phyloP scores from a whole-genome alignment of 2,888 invertebrate genomes.

The Latrodectus elegans region DNA sequence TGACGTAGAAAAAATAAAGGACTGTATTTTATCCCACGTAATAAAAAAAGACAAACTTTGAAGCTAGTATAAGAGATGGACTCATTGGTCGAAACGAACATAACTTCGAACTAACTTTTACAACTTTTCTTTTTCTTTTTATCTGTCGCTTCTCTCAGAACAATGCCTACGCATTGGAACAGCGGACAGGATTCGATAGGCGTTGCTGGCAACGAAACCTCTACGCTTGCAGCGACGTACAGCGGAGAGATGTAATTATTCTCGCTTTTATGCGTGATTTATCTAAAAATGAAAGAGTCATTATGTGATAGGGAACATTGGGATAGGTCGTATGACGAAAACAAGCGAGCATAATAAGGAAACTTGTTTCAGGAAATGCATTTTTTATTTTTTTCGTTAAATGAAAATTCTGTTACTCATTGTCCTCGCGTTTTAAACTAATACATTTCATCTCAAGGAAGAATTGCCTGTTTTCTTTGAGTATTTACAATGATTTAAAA shows the following conservation, averaged over 20 bases:
- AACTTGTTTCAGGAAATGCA: too few relatives aligned
- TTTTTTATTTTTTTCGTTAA: too few relatives aligned
- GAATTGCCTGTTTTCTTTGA: too few relatives aligned
- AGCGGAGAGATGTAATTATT: constrained; percentile 25
- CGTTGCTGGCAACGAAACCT: not conserved
- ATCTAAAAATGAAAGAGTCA: constrained; percentile 32
- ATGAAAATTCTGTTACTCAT: too few relatives aligned
- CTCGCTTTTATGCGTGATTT: constrained; percentile 34
- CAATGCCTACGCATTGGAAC: not conserved
- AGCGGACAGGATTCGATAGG: not conserved
- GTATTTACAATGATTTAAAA: too few relatives aligned
- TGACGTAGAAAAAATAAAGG: not conserved
- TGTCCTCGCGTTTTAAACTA: too few relatives aligned
- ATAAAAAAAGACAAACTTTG: constrained; percentile 10
- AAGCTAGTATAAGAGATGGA: too few relatives aligned
- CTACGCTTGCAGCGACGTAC: not conserved
- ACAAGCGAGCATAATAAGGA: too few relatives aligned
- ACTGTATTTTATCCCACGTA: constrained; percentile 36
- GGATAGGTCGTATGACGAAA: too few relatives aligned
- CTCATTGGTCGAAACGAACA: constrained; percentile 34
- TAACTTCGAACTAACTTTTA: constrained; percentile 31
- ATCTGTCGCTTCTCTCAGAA: not conserved
- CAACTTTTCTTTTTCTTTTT: constrained; percentile 24
- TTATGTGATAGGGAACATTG: not conserved
- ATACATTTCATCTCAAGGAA: too few relatives aligned